Percentiles rank a stretch among this genome's conserved stretches.
Evolutionary conservation across 2,888 invertebrate genomes (phyloP).

Genomic region (Caenorhabditis sp.): DNA sequence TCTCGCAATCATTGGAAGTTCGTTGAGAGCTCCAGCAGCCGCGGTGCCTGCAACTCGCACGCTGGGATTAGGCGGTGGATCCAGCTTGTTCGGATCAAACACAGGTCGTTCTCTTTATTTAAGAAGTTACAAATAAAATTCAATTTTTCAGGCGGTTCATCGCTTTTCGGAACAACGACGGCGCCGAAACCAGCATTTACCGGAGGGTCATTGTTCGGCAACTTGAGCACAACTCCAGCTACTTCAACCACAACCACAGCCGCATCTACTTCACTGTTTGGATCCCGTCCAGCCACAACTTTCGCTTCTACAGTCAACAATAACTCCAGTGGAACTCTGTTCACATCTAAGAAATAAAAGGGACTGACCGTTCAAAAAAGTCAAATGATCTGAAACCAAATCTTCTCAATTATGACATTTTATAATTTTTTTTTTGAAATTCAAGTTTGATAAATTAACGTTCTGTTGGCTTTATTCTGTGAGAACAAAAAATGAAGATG

Average conservation of each 20-base stretch:
- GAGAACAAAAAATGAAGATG: not conserved
- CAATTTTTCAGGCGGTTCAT: constrained; percentile 23
- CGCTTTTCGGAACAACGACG: constrained; percentile 44
- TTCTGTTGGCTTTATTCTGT: no score
- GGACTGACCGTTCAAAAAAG: not conserved
- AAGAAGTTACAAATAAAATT: no score
- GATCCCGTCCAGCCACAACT: constrained; percentile 34
- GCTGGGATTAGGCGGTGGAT: constrained; percentile 40
- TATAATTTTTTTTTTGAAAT: not conserved
- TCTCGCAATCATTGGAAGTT: constrained; percentile 50
- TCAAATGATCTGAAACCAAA: not conserved
- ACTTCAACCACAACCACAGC: constrained; percentile 34
- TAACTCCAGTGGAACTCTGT: constrained; percentile 62
- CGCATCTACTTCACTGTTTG: constrained; percentile 43
- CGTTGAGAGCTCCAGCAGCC: constrained; percentile 44
- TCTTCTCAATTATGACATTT: not conserved
- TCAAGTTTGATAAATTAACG: no score
- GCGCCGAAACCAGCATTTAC: constrained; percentile 45
- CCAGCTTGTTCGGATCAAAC: constrained; percentile 43
- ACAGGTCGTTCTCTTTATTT: constrained; percentile 20
- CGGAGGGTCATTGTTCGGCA: constrained; percentile 59
- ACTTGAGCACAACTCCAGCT: constrained; percentile 10
- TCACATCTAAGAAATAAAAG: constrained; percentile 59
- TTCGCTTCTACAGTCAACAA: constrained; percentile 61
- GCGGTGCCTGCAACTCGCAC: constrained; percentile 15